Evolutionary conservation across 2,888 invertebrate species (phyloP).

Genomic region (Charanyca ferruginea): DNA sequence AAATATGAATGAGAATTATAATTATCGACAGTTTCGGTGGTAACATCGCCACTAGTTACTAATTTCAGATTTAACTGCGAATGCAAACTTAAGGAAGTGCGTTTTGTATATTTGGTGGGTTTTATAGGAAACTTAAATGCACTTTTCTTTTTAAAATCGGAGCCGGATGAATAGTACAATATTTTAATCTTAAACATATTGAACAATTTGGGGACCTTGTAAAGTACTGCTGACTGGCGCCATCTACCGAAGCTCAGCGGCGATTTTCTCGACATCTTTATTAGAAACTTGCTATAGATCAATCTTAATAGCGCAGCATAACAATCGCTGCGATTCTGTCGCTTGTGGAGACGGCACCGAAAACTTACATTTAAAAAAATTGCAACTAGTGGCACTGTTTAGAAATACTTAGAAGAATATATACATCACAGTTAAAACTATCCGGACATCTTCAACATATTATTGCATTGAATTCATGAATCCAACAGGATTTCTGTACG

Average conservation of each 20-base stretch:
- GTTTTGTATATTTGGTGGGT: background rate
- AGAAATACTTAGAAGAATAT: constrained; percentile 51
- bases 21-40: constrained; percentile 60
- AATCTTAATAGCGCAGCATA: background rate
- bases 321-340: background rate
- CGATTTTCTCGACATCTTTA: background rate
- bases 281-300: no score
- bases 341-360: background rate
- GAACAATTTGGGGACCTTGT: constrained; percentile 13
- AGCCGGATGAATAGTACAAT: background rate
- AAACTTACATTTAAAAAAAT: background rate
- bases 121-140: constrained; percentile 3
- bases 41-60: constrained; percentile 49
- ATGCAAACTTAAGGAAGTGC: background rate
- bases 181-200: background rate
- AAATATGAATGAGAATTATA: constrained; percentile 51
- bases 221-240: background rate
- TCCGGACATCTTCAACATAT: constrained; percentile 44
- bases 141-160: background rate
- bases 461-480: constrained; percentile 59
- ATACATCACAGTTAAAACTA: constrained; percentile 62
- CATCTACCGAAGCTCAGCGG: background rate
- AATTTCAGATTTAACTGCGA: background rate
- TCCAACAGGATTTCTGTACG: constrained; percentile 48
- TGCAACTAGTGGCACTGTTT: constrained; percentile 39